Evolutionary conservation across 2,797 vertebrate genomes (phyloP).

Genomic region (Gymnocypris eckloni): DNA sequence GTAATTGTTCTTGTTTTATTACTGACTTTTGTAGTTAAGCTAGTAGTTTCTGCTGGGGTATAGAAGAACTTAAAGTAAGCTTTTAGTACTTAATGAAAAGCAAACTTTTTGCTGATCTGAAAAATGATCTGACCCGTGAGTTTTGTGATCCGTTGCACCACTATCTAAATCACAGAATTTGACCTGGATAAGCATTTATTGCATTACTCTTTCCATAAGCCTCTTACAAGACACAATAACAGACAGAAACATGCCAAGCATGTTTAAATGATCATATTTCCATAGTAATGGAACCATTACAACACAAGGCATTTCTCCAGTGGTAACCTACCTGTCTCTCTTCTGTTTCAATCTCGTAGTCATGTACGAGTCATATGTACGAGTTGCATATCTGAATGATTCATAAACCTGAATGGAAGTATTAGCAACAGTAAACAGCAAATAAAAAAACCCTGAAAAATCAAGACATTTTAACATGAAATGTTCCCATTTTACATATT

Average conservation of each 20-base stretch:
- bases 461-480: neutral
- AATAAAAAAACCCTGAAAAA: neutral
- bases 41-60: no score
- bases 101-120: no score
- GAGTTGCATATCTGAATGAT: neutral
- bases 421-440: neutral
- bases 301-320: neutral
- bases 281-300: neutral
- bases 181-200: constrained; percentile 48
- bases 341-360: neutral
- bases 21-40: no score
- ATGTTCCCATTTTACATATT: neutral
- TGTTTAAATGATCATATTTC: constrained; percentile 17
- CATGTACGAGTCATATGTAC: neutral
- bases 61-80: no score
- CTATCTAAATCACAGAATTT: constrained; percentile 10
- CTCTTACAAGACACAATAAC: neutral
- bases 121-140: no score
- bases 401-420: neutral
- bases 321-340: constrained; percentile 3
- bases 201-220: constrained; percentile 22
- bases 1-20: no score
- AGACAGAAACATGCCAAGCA: neutral
- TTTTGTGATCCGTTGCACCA: no score
- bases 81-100: no score